A percentile compares a stretch with the other conserved stretches of the same genome.
These are phyloP conservation scores for Leptinotarsa lineolata DNA, from an alignment of 1,140 invertebrate genomes.

Conservation along the genomic window DNA sequence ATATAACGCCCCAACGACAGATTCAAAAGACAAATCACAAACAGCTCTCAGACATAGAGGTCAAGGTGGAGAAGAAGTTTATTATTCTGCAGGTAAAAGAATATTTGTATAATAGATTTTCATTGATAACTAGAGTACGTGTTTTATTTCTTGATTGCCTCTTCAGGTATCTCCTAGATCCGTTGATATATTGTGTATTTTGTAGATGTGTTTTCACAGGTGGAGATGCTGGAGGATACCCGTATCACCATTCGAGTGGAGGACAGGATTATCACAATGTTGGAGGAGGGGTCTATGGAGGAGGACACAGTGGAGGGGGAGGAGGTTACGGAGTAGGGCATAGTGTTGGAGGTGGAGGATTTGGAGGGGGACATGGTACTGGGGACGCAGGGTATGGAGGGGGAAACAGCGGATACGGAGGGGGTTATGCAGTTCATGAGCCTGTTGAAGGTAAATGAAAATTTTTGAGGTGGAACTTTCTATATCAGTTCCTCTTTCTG, in stretches of 20 bases:
- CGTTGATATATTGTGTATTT: too few species aligned
- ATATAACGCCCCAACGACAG: conserved; percentile 59
- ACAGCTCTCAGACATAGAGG: conserved; percentile 20
- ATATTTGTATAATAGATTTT: not conserved
- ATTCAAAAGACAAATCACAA: conserved; percentile 31
- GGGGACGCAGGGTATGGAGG: not conserved
- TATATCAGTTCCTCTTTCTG: too few species aligned
- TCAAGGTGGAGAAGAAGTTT: conserved; percentile 31
- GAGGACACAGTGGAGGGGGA: not conserved
- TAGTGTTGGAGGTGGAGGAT: conserved; percentile 16
- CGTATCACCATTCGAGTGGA: not conserved
- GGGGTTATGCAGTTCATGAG: conserved; percentile 10
- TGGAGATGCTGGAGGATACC: not conserved
- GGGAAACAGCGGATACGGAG: conserved; percentile 11
- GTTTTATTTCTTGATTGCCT: too few species aligned
- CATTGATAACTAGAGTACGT: not conserved
- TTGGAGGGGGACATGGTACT: conserved; percentile 4
- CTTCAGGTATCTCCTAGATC: too few species aligned
- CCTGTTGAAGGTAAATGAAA: not conserved
- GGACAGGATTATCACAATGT: not conserved
- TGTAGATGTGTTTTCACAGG: not conserved
- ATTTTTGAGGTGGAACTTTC: not conserved
- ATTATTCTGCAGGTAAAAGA: conserved; percentile 18
- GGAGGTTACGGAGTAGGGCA: not conserved
- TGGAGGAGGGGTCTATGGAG: not conserved